A percentile compares a stretch with the other conserved stretches of the same genome.
phyloP scores from a whole-genome alignment of 2,888 invertebrate genomes.

The Hedya salicella region DNA sequence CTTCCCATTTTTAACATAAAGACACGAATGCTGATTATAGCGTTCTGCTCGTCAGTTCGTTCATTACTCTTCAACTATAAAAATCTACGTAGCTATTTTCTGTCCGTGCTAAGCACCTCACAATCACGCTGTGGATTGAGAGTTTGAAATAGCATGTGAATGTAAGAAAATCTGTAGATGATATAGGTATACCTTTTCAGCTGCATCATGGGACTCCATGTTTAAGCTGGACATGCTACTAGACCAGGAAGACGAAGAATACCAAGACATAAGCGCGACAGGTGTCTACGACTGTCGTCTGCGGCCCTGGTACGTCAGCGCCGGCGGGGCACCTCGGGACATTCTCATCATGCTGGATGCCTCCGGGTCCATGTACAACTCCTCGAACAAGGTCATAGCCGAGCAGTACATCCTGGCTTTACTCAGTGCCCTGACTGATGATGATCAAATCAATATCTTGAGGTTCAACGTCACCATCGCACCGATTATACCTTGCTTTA shows the following conservation, averaged over 20 bases:
- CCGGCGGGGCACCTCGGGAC: constrained; percentile 75
- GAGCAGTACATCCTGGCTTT: constrained; percentile 69
- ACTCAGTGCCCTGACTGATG: constrained; percentile 77
- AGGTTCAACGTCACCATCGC: constrained; percentile 69
- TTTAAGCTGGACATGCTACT: constrained; percentile 57
- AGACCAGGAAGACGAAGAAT: constrained; percentile 45
- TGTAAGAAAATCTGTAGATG: too few relatives aligned
- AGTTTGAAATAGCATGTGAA: too few relatives aligned
- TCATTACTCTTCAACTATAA: too few relatives aligned
- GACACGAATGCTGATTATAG: too few relatives aligned
- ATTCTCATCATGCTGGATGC: constrained; percentile 74
- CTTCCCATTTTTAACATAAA: too few relatives aligned
- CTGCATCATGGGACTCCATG: constrained; percentile 74
- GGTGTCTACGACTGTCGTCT: constrained; percentile 76
- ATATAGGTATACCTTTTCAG: constrained; percentile 53
- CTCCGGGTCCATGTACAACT: constrained; percentile 76
- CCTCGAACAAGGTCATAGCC: constrained; percentile 65
- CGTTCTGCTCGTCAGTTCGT: too few relatives aligned
- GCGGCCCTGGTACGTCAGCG: constrained; percentile 78
- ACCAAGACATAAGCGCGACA: constrained; percentile 49
- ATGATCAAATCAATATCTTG: constrained; percentile 76
- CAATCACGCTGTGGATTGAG: too few relatives aligned
- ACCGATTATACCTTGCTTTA: constrained; percentile 73
- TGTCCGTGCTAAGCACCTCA: too few relatives aligned
- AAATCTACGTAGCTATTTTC: too few relatives aligned